These are phyloP conservation scores for Oopsacas minuta DNA, from an alignment of 37 sponge, comb jelly and placozoan genomes.

Conservation along the genomic window DNA sequence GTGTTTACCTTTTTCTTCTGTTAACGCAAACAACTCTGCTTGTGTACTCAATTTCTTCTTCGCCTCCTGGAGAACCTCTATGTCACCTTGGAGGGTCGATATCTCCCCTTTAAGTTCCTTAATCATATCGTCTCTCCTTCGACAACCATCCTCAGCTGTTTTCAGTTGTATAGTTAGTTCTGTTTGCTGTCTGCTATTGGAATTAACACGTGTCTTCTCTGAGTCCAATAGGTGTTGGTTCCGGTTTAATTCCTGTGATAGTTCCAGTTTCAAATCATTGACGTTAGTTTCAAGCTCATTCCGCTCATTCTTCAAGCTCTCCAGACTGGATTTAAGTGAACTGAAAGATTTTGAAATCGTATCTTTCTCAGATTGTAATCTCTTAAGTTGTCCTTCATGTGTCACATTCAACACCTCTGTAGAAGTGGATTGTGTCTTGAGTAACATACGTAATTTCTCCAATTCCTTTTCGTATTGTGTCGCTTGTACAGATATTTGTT, in stretches of 20 bases:
- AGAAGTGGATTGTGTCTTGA: not conserved
- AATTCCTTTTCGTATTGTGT: not conserved
- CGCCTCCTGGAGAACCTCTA: not conserved
- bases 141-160: not conserved
- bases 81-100: not conserved
- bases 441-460: not conserved
- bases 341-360: not conserved
- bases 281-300: not conserved
- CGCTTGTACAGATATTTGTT: not conserved
- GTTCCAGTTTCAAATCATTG: not conserved
- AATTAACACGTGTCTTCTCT: not conserved
- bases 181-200: not conserved
- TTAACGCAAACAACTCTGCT: not conserved
- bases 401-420: not conserved
- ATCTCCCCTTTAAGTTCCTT: not conserved
- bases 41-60: not conserved
- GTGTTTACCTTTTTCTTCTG: slow-evolving; percentile 5
- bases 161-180: not conserved
- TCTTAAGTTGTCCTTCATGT: not conserved
- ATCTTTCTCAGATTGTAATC: not conserved
- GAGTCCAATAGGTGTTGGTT: not conserved
- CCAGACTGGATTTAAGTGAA: not conserved
- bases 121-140: not conserved
- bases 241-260: not conserved
- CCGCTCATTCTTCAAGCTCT: not conserved